These are phyloP conservation scores for Oasisia sp. DNA, from an alignment of 2,888 invertebrate species.

Conservation along the genomic window DNA sequence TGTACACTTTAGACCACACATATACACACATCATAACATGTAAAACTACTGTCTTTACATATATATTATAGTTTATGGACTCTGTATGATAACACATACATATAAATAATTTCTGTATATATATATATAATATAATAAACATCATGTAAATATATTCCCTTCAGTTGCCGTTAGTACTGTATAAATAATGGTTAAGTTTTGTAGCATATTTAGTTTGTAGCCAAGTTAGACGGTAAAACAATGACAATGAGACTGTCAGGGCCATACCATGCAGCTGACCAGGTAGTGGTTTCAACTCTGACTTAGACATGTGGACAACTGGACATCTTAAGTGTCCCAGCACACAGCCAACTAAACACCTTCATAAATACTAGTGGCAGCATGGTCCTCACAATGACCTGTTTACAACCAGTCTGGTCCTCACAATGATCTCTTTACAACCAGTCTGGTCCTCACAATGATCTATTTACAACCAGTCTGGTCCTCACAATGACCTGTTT, in stretches of 20 bases:
- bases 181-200: not conserved
- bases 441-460: too few species aligned
- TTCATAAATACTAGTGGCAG: not conserved
- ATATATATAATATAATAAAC: not conserved
- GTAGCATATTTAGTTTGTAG: not conserved
- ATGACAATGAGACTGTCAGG: not conserved
- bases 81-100: slow-evolving; percentile 10
- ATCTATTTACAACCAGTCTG: too few species aligned
- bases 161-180: not conserved
- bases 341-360: not conserved
- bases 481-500: too few species aligned
- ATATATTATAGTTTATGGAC: not conserved
- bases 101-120: not conserved
- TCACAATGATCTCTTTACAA: too few species aligned
- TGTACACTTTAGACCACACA: slow-evolving; percentile 1
- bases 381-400: too few species aligned
- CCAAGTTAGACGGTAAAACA: not conserved
- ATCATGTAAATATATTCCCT: not conserved
- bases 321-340: not conserved
- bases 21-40: slow-evolving; percentile 5
- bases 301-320: not conserved
- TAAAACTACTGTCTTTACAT: slow-evolving; percentile 17
- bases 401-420: too few species aligned
- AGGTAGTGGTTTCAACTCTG: not conserved
- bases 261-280: not conserved